phyloP scores from a whole-genome alignment of 2,888 invertebrate species.

The Prosapia bicincta region DNA sequence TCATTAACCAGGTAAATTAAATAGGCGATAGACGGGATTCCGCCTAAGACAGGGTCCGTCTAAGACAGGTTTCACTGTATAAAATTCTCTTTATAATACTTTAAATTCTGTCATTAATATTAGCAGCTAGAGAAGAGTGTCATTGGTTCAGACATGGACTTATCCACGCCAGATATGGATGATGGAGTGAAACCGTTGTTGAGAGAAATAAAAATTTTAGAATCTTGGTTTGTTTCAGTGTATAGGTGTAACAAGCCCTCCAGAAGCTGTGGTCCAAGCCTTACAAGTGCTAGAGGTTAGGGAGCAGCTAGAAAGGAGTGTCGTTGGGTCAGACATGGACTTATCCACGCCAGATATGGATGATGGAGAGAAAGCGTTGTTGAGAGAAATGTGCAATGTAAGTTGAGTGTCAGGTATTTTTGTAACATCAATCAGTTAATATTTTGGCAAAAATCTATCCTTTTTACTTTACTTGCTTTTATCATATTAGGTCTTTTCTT shows the following conservation, averaged over 20 bases:
- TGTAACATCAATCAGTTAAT: too few species aligned
- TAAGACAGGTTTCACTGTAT: too few species aligned
- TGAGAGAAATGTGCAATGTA: constrained; percentile 93
- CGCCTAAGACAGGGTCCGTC: too few species aligned
- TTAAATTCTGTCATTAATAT: too few species aligned
- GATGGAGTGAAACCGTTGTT: constrained; percentile 90
- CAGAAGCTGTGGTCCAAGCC: constrained; percentile 90
- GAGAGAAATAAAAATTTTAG: too few species aligned
- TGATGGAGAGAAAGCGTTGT: constrained; percentile 87
- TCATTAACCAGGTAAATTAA: too few species aligned
- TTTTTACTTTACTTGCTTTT: too few species aligned
- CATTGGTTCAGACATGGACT: constrained; percentile 31
- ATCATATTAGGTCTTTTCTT: too few species aligned
- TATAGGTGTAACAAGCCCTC: constrained; percentile 48
- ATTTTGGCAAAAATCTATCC: too few species aligned
- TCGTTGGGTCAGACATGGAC: constrained; percentile 33
- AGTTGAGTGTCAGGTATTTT: too few species aligned
- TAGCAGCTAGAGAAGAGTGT: constrained; percentile 68
- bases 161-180: constrained; percentile 45
- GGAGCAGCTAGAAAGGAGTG: constrained; percentile 71
- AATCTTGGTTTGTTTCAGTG: constrained; percentile 7
- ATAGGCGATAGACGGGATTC: too few species aligned
- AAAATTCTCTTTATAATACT: too few species aligned
- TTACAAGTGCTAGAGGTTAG: constrained; percentile 89
- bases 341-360: constrained; percentile 45